Conservation (phyloP, 2,797 vertebrate species). For the Numenius phaeopus region DNA sequence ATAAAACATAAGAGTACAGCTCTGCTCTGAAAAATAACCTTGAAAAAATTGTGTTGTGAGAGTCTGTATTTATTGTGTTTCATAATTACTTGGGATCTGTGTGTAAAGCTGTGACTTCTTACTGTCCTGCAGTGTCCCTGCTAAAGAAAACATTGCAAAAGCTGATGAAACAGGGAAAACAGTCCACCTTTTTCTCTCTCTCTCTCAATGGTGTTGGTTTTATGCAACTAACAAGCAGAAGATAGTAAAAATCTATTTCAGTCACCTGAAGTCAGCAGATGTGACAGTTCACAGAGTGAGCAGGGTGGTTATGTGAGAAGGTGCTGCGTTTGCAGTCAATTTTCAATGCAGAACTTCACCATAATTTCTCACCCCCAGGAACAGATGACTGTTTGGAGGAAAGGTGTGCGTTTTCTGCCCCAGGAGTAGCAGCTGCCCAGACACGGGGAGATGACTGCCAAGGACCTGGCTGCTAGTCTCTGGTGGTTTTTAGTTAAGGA, state of each 20-base stretch:
- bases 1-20: background rate
- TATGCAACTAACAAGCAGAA: background rate
- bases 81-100: background rate
- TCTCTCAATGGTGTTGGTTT: background rate
- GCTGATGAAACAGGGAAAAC: background rate
- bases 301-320: background rate
- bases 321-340: background rate
- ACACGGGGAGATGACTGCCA: background rate
- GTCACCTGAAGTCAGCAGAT: constrained; percentile 41
- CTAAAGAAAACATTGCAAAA: background rate
- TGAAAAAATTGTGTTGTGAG: background rate
- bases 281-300: background rate
- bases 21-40: background rate
- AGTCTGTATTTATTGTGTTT: background rate
- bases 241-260: constrained; percentile 42
- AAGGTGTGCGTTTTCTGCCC: background rate
- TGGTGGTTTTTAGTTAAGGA: background rate
- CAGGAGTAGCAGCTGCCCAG: background rate
- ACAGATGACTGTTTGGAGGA: background rate
- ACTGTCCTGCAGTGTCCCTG: background rate
- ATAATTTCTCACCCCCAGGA: background rate
- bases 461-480: background rate
- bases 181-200: background rate
- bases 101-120: background rate
- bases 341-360: background rate